These are phyloP conservation scores for Parauchenoglanis ngamensis DNA, from an alignment of 2,797 vertebrate genomes.

Conservation along the genomic window DNA sequence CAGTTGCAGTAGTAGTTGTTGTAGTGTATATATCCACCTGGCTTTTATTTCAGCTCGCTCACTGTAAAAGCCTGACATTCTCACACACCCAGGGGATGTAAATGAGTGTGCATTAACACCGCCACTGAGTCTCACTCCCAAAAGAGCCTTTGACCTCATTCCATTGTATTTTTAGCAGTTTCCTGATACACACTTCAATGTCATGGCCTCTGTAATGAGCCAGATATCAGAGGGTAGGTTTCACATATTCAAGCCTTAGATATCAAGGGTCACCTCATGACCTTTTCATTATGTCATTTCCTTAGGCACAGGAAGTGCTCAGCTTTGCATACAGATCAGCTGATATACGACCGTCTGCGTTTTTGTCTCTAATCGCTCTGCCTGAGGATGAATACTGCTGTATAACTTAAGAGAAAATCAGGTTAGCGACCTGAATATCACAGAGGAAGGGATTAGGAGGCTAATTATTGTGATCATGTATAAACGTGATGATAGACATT, in stretches of 20 bases:
- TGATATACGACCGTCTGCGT: conserved; percentile 9
- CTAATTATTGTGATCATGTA: conserved; percentile 11
- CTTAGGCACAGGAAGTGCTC: conserved; percentile 69
- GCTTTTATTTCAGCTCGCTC: background rate
- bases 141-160: conserved; percentile 55
- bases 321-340: conserved; percentile 72
- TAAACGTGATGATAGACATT: background rate
- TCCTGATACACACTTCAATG: conserved; percentile 33
- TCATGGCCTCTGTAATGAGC: conserved; percentile 28
- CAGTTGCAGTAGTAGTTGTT: background rate
- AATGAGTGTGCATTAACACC: conserved; percentile 50
- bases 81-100: conserved; percentile 36
- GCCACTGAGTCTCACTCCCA: conserved; percentile 44
- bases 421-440: conserved; percentile 39
- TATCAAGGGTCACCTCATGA: conserved; percentile 57
- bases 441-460: conserved; percentile 14
- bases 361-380: conserved; percentile 40
- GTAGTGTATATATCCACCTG: background rate
- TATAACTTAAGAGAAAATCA: conserved; percentile 41
- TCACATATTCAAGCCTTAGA: conserved; percentile 10
- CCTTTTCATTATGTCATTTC: conserved; percentile 68
- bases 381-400: conserved; percentile 50
- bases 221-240: conserved; percentile 31
- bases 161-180: conserved; percentile 56
- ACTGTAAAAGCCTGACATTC: conserved; percentile 3